Percentiles rank a stretch among this genome's conserved stretches.
phyloP scores from a whole-genome alignment of 2,888 invertebrate species.

The Masnerella sp. region DNA sequence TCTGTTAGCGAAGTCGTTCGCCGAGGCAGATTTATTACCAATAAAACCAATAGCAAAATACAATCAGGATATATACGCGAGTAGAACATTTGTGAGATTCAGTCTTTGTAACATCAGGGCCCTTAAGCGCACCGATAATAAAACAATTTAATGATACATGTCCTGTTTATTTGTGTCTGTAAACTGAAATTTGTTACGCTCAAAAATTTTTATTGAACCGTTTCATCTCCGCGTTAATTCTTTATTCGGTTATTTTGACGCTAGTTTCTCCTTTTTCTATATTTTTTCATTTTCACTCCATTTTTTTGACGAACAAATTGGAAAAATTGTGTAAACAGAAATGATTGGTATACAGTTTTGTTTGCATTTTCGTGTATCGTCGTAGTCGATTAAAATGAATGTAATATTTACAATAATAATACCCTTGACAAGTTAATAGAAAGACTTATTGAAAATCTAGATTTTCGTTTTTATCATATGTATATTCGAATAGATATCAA shows the following conservation, averaged over 20 bases:
- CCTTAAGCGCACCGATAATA: slow-evolving; percentile 43
- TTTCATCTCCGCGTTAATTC: background rate
- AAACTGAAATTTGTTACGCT: slow-evolving; percentile 21
- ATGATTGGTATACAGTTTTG: background rate
- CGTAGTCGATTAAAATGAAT: slow-evolving; percentile 1
- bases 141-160: slow-evolving; percentile 43
- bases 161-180: slow-evolving; percentile 21
- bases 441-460: background rate
- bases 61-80: slow-evolving; percentile 71
- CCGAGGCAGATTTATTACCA: slow-evolving; percentile 72
- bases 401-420: slow-evolving; percentile 12
- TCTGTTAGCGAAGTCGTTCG: slow-evolving; percentile 68
- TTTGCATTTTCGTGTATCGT: slow-evolving; percentile 1
- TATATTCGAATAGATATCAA: background rate
- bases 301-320: background rate
- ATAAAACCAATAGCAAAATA: slow-evolving; percentile 74
- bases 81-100: slow-evolving; percentile 67
- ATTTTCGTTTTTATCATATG: background rate
- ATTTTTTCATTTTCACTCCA: background rate
- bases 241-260: background rate
- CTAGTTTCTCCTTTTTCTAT: background rate
- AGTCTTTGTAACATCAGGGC: slow-evolving; percentile 32
- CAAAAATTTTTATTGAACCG: slow-evolving; percentile 7
- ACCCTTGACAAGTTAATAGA: slow-evolving; percentile 1
- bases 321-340: background rate